Percentiles rank a stretch among this genome's conserved stretches.
Evolutionary conservation across 2,113 vertebrate species (phyloP).

Genomic region (Salminus brasiliensis): DNA sequence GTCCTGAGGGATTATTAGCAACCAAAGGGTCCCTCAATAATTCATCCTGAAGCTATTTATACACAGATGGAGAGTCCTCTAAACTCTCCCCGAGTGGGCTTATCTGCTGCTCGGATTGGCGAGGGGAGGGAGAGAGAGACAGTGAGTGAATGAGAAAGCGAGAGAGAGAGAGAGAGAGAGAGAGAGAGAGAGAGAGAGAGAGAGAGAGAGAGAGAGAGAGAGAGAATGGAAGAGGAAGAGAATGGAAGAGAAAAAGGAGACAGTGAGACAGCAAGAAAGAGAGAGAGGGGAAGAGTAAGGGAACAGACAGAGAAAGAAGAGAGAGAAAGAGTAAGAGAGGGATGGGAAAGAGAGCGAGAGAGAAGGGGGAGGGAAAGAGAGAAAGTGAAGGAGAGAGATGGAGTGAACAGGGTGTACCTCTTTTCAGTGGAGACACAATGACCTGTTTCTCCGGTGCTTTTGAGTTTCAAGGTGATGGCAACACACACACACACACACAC

Average conservation of each 20-base stretch:
- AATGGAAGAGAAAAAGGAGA: constrained; percentile 46
- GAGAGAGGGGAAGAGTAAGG: no score
- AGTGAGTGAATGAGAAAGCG: constrained; percentile 16
- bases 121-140: constrained; percentile 33
- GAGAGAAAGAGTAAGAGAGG: no score
- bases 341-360: no score
- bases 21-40: constrained; percentile 80
- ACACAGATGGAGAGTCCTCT: constrained; percentile 81
- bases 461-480: constrained; percentile 77
- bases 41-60: constrained; percentile 83
- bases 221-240: constrained; percentile 49
- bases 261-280: neutral
- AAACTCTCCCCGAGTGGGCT: constrained; percentile 78
- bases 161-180: constrained; percentile 16
- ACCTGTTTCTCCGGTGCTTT: constrained; percentile 68
- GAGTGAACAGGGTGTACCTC: constrained; percentile 39
- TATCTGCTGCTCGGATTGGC: constrained; percentile 74
- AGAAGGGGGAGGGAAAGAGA: no score
- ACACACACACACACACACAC: constrained; percentile 13
- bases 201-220: constrained; percentile 54
- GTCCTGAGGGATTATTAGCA: constrained; percentile 82
- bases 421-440: constrained; percentile 71
- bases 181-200: constrained; percentile 37
- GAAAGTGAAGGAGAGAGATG: neutral
- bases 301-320: no score